Percentiles rank a stretch among this genome's conserved stretches.
Conservation (phyloP, 2,113 vertebrate species). For the Onychostruthus taczanowskii region DNA sequence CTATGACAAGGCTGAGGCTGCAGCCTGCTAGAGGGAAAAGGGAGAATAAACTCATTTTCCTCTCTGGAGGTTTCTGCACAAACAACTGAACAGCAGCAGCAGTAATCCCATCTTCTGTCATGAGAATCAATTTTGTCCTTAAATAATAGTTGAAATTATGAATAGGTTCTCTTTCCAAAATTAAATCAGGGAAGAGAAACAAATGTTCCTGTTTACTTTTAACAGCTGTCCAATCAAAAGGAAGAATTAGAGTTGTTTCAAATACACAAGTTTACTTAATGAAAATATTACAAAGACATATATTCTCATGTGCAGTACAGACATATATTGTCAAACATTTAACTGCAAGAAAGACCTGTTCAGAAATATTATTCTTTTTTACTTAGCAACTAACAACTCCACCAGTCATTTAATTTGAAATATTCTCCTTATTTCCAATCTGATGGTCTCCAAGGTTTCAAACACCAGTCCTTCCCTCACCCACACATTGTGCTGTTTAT, state of each 20-base stretch:
- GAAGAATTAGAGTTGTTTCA: neutral
- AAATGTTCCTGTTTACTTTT: conserved; percentile 24
- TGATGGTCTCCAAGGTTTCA: neutral
- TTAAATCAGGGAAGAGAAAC: neutral
- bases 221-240: neutral
- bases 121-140: neutral
- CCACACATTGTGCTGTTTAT: fast-evolving
- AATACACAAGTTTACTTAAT: neutral
- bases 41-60: neutral
- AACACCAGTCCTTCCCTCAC: neutral
- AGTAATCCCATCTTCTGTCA: neutral
- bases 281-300: neutral
- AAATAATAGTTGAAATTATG: conserved; percentile 4
- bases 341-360: neutral
- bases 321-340: neutral
- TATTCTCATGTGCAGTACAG: neutral
- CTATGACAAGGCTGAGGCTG: neutral
- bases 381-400: neutral
- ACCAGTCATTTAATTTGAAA: neutral
- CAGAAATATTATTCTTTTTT: neutral
- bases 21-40: neutral
- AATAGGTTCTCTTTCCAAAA: conserved; percentile 12
- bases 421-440: neutral
- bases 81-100: neutral
- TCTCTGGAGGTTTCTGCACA: conserved; percentile 6